Evolutionary conservation across 2,888 invertebrate genomes (phyloP).

Genomic region (Timema cristinae): DNA sequence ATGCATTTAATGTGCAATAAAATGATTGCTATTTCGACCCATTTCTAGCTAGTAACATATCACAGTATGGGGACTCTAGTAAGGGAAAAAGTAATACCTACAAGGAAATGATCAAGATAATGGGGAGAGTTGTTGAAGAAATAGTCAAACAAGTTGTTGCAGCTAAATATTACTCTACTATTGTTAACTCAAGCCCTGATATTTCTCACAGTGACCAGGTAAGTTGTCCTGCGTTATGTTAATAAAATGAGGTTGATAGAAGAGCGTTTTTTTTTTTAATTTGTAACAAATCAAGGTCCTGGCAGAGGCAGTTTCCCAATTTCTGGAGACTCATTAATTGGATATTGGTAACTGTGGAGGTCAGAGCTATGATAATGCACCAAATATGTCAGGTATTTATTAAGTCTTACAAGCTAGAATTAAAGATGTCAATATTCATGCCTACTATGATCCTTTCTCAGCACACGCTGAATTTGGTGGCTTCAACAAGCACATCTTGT

Average conservation of each 20-base stretch:
- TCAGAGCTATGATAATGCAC: not conserved
- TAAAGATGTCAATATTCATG: not conserved
- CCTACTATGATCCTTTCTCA: not conserved
- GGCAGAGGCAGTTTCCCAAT: not conserved
- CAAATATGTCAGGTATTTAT: not conserved
- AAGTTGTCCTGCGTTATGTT: not conserved
- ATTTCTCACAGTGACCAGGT: not conserved
- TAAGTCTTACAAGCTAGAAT: not conserved
- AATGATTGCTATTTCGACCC: not conserved
- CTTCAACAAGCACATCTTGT: not conserved
- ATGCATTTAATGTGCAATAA: not conserved
- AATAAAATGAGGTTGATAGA: slow-evolving; percentile 1
- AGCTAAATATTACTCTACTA: slow-evolving; percentile 6
- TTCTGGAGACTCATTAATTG: not conserved
- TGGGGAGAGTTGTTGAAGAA: not conserved
- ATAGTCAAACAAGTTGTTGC: not conserved
- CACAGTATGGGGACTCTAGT: too few species aligned
- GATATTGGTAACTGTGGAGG: not conserved
- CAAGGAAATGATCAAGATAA: not conserved
- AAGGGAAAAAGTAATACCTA: not conserved
- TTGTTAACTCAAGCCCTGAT: slow-evolving; percentile 13
- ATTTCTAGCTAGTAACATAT: not conserved
- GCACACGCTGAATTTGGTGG: slow-evolving; percentile 11
- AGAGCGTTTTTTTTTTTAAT: not conserved
- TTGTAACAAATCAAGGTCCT: not conserved